These are phyloP conservation scores for Trichonephila clavata DNA, from an alignment of 1,140 invertebrate species.

Conservation along the genomic window DNA sequence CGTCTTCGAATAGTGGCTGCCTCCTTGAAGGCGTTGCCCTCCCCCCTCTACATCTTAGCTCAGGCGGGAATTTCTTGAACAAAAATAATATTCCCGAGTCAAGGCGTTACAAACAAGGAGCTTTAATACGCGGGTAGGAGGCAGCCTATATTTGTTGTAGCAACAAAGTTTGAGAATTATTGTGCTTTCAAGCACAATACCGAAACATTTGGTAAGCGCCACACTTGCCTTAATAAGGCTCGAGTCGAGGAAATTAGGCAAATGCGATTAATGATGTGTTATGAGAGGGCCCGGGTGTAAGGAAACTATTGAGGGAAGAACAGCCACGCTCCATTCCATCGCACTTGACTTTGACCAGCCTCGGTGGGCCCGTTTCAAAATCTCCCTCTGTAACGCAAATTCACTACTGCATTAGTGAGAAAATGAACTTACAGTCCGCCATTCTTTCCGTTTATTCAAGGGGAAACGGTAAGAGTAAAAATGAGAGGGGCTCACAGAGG, in stretches of 20 bases:
- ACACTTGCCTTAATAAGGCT: conserved; percentile 74
- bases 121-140: conserved; percentile 28
- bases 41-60: conserved; percentile 13
- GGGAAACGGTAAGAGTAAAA: conserved; percentile 15
- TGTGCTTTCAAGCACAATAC: conserved; percentile 76
- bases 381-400: conserved; percentile 35
- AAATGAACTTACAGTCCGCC: conserved; percentile 7
- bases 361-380: conserved; percentile 58
- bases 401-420: conserved; percentile 20
- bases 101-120: conserved; percentile 57
- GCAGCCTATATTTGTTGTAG: conserved; percentile 53
- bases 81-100: conserved; percentile 61
- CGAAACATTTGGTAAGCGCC: conserved; percentile 71
- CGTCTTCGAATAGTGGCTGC: conserved; percentile 23
- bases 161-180: conserved; percentile 76
- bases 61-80: conserved; percentile 16
- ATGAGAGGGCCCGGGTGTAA: conserved; percentile 66
- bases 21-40: background rate
- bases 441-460: conserved; percentile 31
- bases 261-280: conserved; percentile 76
- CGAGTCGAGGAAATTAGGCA: conserved; percentile 74
- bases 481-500: background rate
- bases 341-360: conserved; percentile 51
- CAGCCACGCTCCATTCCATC: conserved; percentile 66
- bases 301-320: conserved; percentile 64